Evolutionary conservation across 2,113 vertebrate genomes (phyloP).

Genomic region (Urocynchramus pylzowi): DNA sequence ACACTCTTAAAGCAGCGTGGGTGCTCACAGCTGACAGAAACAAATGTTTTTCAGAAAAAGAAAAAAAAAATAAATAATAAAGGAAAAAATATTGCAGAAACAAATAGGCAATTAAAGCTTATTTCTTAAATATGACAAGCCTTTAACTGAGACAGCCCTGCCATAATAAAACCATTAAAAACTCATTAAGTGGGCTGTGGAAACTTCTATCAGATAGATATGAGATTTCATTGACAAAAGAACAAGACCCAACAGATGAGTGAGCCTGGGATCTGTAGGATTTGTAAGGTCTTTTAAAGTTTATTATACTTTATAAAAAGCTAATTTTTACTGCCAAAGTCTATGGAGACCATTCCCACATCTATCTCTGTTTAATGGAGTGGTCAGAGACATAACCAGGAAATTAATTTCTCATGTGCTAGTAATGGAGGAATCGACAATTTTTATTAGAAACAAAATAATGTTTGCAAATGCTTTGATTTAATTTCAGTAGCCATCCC

Average conservation of each 20-base stretch:
- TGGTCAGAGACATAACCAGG: neutral
- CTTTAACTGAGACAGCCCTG: neutral
- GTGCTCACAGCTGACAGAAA: neutral
- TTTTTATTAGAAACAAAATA: neutral
- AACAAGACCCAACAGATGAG: neutral
- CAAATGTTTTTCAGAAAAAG: neutral
- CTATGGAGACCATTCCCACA: neutral
- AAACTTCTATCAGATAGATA: neutral
- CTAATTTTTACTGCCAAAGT: neutral
- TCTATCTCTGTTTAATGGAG: neutral
- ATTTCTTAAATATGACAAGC: neutral
- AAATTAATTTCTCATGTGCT: neutral
- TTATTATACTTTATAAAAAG: neutral
- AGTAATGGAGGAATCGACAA: neutral
- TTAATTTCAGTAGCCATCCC: neutral
- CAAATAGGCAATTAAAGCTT: slow-evolving; percentile 3
- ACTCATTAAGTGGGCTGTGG: neutral
- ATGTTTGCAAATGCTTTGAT: neutral
- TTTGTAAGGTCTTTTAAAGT: neutral
- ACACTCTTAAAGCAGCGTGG: neutral
- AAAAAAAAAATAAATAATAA: neutral
- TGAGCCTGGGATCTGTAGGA: neutral
- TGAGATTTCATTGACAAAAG: neutral
- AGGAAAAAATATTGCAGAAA: neutral
- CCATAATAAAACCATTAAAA: neutral